A percentile compares a stretch with the other conserved stretches of the same genome.
phyloP scores from a whole-genome alignment of 2,113 vertebrate genomes.

The Cyrtonyx montezumae region DNA sequence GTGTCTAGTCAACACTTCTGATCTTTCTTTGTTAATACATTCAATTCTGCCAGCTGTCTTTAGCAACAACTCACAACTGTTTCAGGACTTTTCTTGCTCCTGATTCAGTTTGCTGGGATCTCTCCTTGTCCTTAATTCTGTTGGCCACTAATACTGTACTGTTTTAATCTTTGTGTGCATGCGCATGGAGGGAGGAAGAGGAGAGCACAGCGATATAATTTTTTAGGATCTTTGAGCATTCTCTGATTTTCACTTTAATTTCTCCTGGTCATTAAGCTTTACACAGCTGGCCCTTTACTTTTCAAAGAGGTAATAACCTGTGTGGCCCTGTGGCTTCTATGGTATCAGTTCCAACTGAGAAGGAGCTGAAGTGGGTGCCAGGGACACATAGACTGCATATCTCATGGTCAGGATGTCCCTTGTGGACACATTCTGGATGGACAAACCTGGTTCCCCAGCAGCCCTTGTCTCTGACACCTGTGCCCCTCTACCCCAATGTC shows the following conservation, averaged over 20 bases:
- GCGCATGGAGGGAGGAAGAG: not conserved
- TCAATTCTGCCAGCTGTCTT: slow-evolving; percentile 32
- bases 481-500: not conserved
- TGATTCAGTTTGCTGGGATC: not conserved
- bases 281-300: not conserved
- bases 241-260: not conserved
- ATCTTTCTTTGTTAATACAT: slow-evolving; percentile 57
- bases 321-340: not conserved
- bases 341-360: not conserved
- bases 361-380: not conserved
- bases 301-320: not conserved
- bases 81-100: not conserved
- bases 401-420: not conserved
- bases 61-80: not conserved
- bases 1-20: slow-evolving; percentile 70
- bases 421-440: not conserved
- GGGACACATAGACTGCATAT: fast-evolving
- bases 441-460: not conserved
- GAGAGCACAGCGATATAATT: not conserved
- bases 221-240: not conserved
- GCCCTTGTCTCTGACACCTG: not conserved
- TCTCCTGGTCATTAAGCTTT: not conserved
- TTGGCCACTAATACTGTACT: not conserved
- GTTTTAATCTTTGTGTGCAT: not conserved
- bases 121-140: not conserved